These are phyloP conservation scores for Sicus ferrugineus DNA, from an alignment of 2,888 invertebrate species.

Conservation along the genomic window DNA sequence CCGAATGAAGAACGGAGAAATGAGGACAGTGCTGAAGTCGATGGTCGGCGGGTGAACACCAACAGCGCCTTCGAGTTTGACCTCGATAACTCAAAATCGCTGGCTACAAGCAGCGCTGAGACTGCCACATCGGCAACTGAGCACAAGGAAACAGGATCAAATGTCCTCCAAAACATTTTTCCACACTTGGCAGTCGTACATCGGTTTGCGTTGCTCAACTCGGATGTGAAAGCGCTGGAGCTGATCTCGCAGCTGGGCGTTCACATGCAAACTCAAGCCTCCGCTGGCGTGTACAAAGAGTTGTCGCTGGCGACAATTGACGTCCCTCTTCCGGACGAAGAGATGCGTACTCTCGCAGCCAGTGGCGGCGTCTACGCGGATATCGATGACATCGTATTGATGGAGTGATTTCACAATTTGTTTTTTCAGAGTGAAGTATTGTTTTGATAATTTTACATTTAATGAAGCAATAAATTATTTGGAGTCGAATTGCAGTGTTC, in stretches of 20 bases:
- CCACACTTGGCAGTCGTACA: constrained; percentile 58
- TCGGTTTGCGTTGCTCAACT: constrained; percentile 56
- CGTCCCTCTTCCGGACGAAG: constrained; percentile 14
- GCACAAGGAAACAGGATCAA: constrained; percentile 8
- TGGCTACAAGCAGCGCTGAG: not conserved
- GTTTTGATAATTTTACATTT: not conserved
- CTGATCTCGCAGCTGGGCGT: constrained; percentile 57
- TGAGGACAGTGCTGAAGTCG: constrained; percentile 38
- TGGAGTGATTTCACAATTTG: constrained; percentile 48
- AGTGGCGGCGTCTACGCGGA: constrained; percentile 52
- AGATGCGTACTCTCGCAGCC: constrained; percentile 40
- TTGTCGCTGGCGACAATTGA: constrained; percentile 46
- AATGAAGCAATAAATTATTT: not conserved
- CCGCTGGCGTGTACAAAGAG: constrained; percentile 52
- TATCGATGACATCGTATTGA: constrained; percentile 58
- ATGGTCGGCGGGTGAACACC: not conserved
- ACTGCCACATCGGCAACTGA: constrained; percentile 10
- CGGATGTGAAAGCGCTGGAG: constrained; percentile 55
- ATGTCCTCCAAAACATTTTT: constrained; percentile 53
- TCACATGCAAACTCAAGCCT: constrained; percentile 57
- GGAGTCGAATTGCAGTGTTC: not conserved
- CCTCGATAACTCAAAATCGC: not conserved
- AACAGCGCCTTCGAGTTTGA: constrained; percentile 16
- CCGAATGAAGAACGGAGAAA: not conserved
- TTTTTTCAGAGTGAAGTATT: not conserved